Evolutionary conservation across 1,140 invertebrate species (phyloP), one percentile per base, ranked within the genome.

Genomic region (Trichogramma pretiosum): DNA sequence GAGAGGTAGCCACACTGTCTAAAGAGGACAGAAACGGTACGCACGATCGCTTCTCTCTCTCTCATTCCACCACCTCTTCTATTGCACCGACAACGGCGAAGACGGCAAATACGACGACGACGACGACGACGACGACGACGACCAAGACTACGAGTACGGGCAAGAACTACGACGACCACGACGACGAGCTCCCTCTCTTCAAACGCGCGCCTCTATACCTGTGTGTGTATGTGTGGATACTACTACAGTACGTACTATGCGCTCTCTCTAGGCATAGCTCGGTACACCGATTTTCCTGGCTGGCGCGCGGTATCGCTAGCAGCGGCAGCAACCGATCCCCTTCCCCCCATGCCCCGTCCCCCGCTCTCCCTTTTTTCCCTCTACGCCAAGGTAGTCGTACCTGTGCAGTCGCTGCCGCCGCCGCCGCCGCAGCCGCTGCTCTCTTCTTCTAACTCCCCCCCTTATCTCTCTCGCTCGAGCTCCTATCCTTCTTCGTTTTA

Each of bases 21-120:
- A 71, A 70, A 65, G 68, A 70, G 68, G 68, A 70, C 69, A 72
- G 65, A 69, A 51, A 70, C 69, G 68, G 69, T 72, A 72, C 69
- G 68, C 68, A 69, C 61, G 65, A 71, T 71, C 62, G 67, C 60
- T 62, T 61, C 21, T 32, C 17, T 36, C 26, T 21, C 38, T 51
- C 50, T 55, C 46, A 46, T 36, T 47, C 42, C 44, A 40, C 39
- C 22, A n/a, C n/a, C n/a, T n/a, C n/a, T n/a, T n/a, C n/a, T n/a
- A n/a, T n/a, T n/a, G n/a, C n/a, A n/a, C n/a, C n/a, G n/a, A n/a
- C n/a, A n/a, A n/a, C n/a, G n/a, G n/a, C n/a, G n/a, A n/a, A n/a
- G n/a, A n/a, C n/a, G n/a, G n/a, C n/a, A n/a, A n/a, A n/a, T n/a
- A n/a, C n/a, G n/a, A n/a, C n/a, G n/a, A n/a, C n/a, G n/a, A n/a